phyloP scores from a whole-genome alignment of 2,888 invertebrate species.

The Conistra vaccinii region DNA sequence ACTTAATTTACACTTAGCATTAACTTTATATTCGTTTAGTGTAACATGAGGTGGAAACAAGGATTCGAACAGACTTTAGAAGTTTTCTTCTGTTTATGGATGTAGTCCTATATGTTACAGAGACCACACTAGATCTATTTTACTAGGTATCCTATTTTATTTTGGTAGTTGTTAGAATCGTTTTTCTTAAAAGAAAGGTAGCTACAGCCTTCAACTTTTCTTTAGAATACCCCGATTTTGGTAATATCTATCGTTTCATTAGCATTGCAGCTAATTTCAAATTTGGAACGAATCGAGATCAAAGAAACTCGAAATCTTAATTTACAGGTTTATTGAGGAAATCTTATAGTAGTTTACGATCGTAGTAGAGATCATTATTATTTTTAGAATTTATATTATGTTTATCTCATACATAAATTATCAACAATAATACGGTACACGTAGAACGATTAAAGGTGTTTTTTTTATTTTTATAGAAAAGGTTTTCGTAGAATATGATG shows the following conservation, averaged over 20 bases:
- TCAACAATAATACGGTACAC: neutral
- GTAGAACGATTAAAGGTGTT: neutral
- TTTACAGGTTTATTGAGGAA: conserved; percentile 17
- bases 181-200: neutral
- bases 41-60: neutral
- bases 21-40: no score
- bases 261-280: neutral
- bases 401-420: conserved; percentile 18
- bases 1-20: neutral
- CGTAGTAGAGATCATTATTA: conserved; percentile 9
- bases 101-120: no score
- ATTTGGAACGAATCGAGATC: conserved; percentile 3
- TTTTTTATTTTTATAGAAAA: neutral
- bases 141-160: no score
- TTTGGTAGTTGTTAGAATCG: neutral
- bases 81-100: neutral
- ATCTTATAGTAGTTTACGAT: conserved; percentile 28
- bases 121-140: neutral
- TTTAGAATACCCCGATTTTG: no score
- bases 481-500: conserved; percentile 40
- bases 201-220: neutral
- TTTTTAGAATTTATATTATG: conserved; percentile 18
- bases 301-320: conserved; percentile 10
- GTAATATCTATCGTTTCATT: neutral
- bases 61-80: neutral